These are phyloP conservation scores for Metalampra italica DNA, from an alignment of 2,888 invertebrate genomes.

Conservation along the genomic window DNA sequence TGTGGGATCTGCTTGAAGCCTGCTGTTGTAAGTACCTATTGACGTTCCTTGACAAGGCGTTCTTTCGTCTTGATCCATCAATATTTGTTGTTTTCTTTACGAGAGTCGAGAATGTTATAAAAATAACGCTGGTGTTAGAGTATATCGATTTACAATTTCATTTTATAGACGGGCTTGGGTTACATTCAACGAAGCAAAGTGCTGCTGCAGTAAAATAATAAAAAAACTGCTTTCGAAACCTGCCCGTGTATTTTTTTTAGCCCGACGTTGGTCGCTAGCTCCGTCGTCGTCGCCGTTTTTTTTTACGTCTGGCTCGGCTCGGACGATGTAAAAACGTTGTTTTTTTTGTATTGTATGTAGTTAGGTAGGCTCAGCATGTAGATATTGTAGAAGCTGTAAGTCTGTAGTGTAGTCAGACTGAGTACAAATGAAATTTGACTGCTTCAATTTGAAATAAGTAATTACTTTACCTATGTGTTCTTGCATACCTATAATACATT, in stretches of 20 bases:
- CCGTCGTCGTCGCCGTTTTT: slow-evolving; percentile 61
- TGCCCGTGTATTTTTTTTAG: slow-evolving; percentile 72
- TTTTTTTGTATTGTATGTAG: slow-evolving; percentile 21
- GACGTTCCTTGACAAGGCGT: slow-evolving; percentile 26
- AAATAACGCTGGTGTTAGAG: slow-evolving; percentile 50
- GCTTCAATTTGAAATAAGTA: too few species aligned
- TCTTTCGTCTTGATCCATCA: slow-evolving; percentile 45
- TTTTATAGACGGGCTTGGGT: slow-evolving; percentile 12
- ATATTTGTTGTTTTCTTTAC: slow-evolving; percentile 73
- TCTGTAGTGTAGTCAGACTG: not conserved
- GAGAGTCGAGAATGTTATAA: slow-evolving; percentile 54
- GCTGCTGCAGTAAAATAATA: slow-evolving; percentile 22
- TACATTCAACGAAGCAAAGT: slow-evolving; percentile 9
- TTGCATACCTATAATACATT: too few species aligned
- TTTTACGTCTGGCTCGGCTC: slow-evolving; percentile 71
- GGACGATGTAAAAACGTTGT: slow-evolving; percentile 15
- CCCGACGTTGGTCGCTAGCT: slow-evolving; percentile 35
- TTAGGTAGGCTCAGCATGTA: not conserved
- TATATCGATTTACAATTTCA: slow-evolving; percentile 14
- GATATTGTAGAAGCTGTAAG: too few species aligned
- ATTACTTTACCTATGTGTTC: too few species aligned
- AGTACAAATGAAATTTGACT: too few species aligned
- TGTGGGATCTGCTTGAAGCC: slow-evolving; percentile 71
- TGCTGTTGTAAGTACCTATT: slow-evolving; percentile 64
- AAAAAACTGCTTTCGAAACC: slow-evolving; percentile 66